Base-by-base conservation (phyloP, 2,797 vertebrate genomes). In the Podarcis siculus region DNA sequence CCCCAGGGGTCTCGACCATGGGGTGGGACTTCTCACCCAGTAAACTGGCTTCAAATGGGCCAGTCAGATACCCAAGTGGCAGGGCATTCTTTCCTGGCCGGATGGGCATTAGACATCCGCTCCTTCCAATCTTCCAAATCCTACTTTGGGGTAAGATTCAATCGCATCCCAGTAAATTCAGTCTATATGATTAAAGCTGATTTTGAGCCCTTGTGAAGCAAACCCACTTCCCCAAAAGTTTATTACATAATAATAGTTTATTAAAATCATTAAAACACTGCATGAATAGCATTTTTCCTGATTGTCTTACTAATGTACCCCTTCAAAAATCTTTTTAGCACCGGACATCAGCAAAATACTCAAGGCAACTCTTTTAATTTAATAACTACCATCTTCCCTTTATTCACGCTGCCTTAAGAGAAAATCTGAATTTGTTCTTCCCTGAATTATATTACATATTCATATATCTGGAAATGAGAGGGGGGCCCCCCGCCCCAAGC, bases 261-360 rank as follows among this genome's bases (percentile, higher is more conserved):
- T 61, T 80, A 67, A 42, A 91, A 87, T 5, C 82, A 90, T 42
- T 78, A 49, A 49, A 83, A 83, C n/a, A 9, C 83, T 23, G n/a
- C 37, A 80, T 85, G 89, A 1, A 82, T 37, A 75, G 82, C 30
- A 82, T 73, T 12, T 85, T 71, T 21, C n/a, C 87, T 83, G 42
- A 66, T 6, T 71, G 10, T 35, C 30, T 71, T 25, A 23, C 8
- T 45, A 10, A 21, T 55, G 30, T 13, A n/a, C 25, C 4, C 55
- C 1, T 82, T 76, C 37, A 82, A 66, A 77, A 39, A 49, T 66
- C 39, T 66, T 82, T 66, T 17, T 86, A 37, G 32, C 30, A 32
- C 1, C 5, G 30, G 37, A 71, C 32, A 17, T 37, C n/a, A 84
- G 61, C 27, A 37, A 82, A 84, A 84, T 84, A 55, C 71, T 58